phyloP scores from a whole-genome alignment of 2,888 invertebrate species.

The Argyresthia albistria region DNA sequence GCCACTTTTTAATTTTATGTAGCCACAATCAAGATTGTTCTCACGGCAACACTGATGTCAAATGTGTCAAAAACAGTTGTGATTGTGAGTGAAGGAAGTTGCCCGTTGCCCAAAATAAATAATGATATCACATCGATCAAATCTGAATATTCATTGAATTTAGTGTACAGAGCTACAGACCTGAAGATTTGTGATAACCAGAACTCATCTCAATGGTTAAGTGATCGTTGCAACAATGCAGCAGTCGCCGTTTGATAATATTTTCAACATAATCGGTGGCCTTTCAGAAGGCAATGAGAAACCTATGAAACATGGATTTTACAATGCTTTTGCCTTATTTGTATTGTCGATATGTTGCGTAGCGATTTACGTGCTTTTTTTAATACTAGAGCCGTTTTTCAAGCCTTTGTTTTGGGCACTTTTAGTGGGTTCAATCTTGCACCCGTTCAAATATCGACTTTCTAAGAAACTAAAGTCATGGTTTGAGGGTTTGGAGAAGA shows the following conservation, averaged over 20 bases:
- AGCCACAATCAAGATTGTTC: background rate
- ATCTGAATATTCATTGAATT: background rate
- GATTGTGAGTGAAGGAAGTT: no score
- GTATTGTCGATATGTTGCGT: slow-evolving; percentile 78
- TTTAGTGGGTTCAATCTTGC: slow-evolving; percentile 96
- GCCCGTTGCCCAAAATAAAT: slow-evolving; percentile 6
- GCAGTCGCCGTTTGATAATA: slow-evolving; percentile 77
- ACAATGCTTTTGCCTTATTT: slow-evolving; percentile 88
- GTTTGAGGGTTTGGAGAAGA: slow-evolving; percentile 80
- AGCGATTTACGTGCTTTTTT: slow-evolving; percentile 84
- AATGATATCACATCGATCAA: background rate
- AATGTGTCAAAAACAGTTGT: no score
- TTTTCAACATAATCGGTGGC: slow-evolving; percentile 77
- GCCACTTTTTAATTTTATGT: background rate
- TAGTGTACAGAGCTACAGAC: no score
- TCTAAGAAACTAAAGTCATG: slow-evolving; percentile 83
- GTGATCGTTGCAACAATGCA: slow-evolving; percentile 31
- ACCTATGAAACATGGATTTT: slow-evolving; percentile 92
- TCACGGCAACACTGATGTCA: background rate
- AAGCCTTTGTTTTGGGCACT: slow-evolving; percentile 96
- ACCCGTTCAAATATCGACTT: slow-evolving; percentile 91
- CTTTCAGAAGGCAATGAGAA: slow-evolving; percentile 87
- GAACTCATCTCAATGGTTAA: no score
- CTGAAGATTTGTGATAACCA: no score
- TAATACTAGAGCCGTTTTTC: slow-evolving; percentile 92